These are phyloP conservation scores for Timandra comae DNA, from an alignment of 2,888 invertebrate genomes.

Conservation along the genomic window DNA sequence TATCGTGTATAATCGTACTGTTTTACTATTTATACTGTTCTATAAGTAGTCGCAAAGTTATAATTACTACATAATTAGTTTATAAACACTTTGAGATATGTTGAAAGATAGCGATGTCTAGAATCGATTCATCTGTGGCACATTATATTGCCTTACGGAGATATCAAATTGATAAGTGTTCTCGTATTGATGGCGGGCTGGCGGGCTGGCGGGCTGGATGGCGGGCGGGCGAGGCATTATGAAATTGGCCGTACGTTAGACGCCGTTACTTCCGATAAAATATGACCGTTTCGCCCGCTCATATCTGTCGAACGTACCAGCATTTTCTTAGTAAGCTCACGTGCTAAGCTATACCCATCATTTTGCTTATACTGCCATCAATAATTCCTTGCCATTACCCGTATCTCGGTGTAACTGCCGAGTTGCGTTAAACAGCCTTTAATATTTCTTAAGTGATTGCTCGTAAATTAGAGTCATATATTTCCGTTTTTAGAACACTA, in stretches of 20 bases:
- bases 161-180: constrained; percentile 77
- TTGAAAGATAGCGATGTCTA: constrained; percentile 9
- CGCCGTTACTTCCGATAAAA: constrained; percentile 74
- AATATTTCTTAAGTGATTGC: not conserved
- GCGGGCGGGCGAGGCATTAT: constrained; percentile 69
- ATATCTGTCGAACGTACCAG: constrained; percentile 63
- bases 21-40: too few species aligned
- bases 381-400: constrained; percentile 36
- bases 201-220: constrained; percentile 50
- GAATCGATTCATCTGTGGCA: constrained; percentile 48
- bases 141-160: constrained; percentile 70
- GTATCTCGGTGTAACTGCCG: constrained; percentile 6
- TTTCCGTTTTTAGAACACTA: too few species aligned
- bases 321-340: constrained; percentile 50
- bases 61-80: too few species aligned
- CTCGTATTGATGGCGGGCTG: constrained; percentile 64
- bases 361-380: constrained; percentile 51
- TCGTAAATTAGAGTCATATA: too few species aligned
- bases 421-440: not conserved
- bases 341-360: constrained; percentile 46
- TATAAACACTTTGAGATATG: too few species aligned
- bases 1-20: too few species aligned
- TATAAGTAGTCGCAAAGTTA: too few species aligned
- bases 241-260: constrained; percentile 76
- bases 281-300: constrained; percentile 68